Conservation (phyloP, 2,888 invertebrate species). For the Serripes groenlandicus region DNA sequence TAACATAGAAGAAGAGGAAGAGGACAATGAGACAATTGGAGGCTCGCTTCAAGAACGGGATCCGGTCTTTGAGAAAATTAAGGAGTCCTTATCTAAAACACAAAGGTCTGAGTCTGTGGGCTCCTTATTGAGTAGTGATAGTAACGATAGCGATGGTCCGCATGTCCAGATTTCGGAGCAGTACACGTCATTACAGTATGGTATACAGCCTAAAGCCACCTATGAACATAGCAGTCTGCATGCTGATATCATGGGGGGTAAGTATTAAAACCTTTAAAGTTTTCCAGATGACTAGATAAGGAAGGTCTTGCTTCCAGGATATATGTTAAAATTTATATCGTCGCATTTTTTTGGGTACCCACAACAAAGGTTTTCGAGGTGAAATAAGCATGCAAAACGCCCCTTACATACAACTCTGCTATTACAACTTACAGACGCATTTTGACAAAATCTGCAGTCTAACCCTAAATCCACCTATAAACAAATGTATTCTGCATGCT, state of each 20-base stretch:
- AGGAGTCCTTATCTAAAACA: slow-evolving; percentile 67
- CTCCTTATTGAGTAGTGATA: slow-evolving; percentile 55
- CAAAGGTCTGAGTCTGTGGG: slow-evolving; percentile 62
- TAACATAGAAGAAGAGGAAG: slow-evolving; percentile 57
- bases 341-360: no score
- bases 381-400: no score
- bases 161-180: slow-evolving; percentile 76
- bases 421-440: no score
- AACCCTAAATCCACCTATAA: no score
- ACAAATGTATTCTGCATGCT: no score
- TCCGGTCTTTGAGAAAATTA: slow-evolving; percentile 73
- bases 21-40: slow-evolving; percentile 59
- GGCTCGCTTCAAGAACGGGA: slow-evolving; percentile 60
- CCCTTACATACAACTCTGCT: no score
- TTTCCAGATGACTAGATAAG: no score
- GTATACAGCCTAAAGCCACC: slow-evolving; percentile 78
- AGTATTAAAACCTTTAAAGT: no score
- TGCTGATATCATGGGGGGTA: slow-evolving; percentile 85
- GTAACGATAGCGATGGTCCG: slow-evolving; percentile 60
- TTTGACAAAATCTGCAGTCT: no score
- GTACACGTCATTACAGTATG: slow-evolving; percentile 79
- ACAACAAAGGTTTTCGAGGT: no score
- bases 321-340: no score
- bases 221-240: slow-evolving; percentile 82
- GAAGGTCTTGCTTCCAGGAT: no score